Evolutionary conservation across 2,113 vertebrate genomes (phyloP).

Genomic region (Hemiscyllium ocellatum): DNA sequence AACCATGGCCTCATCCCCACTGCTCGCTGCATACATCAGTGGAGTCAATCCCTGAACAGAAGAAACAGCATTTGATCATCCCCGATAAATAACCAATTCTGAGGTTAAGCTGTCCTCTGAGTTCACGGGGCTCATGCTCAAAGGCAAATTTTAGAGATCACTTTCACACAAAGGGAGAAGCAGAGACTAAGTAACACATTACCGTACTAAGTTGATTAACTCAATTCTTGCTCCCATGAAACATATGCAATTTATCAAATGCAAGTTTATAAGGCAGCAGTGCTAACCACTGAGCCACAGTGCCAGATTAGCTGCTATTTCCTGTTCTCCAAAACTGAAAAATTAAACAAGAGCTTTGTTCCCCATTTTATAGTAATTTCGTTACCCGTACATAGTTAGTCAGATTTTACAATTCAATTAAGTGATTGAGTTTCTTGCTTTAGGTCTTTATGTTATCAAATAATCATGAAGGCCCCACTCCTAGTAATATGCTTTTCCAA

Average conservation of each 20-base stretch:
- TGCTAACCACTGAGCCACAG: no score
- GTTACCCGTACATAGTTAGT: background rate
- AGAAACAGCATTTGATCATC: background rate
- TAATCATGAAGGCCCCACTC: background rate
- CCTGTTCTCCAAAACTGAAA: background rate
- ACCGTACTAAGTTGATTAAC: background rate
- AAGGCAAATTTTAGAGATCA: background rate
- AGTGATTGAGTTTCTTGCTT: background rate
- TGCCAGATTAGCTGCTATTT: background rate
- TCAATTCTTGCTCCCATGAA: background rate
- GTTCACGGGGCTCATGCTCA: background rate
- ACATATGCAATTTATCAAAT: background rate
- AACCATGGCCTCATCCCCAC: slow-evolving; percentile 70
- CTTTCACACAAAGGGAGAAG: background rate
- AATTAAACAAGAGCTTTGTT: background rate
- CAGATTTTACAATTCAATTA: background rate
- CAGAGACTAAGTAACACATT: background rate
- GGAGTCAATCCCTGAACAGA: slow-evolving; percentile 64
- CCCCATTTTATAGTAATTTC: background rate
- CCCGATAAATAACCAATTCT: background rate
- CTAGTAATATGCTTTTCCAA: background rate
- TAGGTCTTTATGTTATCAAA: background rate
- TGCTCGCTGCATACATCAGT: slow-evolving; percentile 68
- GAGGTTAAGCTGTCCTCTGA: background rate
- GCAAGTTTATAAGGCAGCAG: background rate